Percentiles rank a stretch among this genome's conserved stretches.
phyloP scores from a whole-genome alignment of 2,888 invertebrate genomes.

The Lysandra bellargus region DNA sequence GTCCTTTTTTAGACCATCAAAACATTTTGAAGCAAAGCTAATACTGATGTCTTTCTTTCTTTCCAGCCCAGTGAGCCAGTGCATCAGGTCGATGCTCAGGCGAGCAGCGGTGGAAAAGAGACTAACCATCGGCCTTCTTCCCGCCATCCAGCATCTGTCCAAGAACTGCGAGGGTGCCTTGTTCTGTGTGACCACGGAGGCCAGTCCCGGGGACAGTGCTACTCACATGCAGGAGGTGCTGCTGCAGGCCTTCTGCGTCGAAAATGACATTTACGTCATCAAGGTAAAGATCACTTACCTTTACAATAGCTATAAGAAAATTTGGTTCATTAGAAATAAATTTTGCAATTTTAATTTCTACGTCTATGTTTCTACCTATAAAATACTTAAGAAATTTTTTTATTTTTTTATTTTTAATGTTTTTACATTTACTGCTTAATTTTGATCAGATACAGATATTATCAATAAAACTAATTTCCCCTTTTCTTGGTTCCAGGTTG shows the following conservation, averaged over 20 bases:
- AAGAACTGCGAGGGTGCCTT: constrained; percentile 82
- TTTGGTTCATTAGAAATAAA: background rate
- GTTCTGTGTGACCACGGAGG: constrained; percentile 85
- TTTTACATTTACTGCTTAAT: background rate
- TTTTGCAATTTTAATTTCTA: background rate
- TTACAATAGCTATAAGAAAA: background rate
- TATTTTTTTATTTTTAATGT: background rate
- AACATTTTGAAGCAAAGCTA: background rate
- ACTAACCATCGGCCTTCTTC: constrained; percentile 83
- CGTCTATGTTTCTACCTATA: too few relatives aligned
- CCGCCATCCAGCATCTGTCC: constrained; percentile 82
- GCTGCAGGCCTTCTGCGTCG: constrained; percentile 88
- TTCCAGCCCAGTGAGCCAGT: constrained; percentile 74
- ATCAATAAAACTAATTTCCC: constrained; percentile 5
- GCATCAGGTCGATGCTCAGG: constrained; percentile 77
- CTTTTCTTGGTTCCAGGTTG: constrained; percentile 72
- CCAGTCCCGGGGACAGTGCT: constrained; percentile 85
- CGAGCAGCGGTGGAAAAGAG: constrained; percentile 79
- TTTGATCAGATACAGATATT: background rate
- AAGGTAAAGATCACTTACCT: constrained; percentile 74
- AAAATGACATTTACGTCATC: constrained; percentile 88
- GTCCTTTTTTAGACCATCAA: background rate
- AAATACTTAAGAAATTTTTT: background rate
- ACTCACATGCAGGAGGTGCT: constrained; percentile 90
- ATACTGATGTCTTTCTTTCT: constrained; percentile 44